Evolutionary conservation across 2,888 invertebrate genomes (phyloP), one percentile per base, ranked within the genome.

Genomic region (Pardosa pseudoannulata): DNA sequence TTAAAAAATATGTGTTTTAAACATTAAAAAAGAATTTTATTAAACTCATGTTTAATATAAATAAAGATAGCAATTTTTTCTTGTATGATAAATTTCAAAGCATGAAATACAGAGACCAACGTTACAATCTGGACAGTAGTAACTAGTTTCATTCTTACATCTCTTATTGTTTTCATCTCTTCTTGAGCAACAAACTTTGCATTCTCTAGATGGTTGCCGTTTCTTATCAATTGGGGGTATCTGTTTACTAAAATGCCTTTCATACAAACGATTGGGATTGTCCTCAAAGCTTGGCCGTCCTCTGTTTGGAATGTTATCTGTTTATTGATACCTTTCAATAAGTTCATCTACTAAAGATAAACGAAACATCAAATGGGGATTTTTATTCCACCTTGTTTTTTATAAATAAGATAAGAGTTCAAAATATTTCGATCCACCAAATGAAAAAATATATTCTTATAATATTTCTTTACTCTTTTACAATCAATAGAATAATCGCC

Each of bases 301-400:
- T 16, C 50, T 64, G 3, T 50, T 50, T 50, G 50, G 50, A 9
- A 50, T 50, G 16, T 5, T 16, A 16, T 50, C 50, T 6, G 67
- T n/a, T 67, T 29, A 67, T 3, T 11, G 13, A 67, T 67, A 67
- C 16, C 1, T 67, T 67, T 67, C 67, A 67, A n/a, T n/a, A n/a
- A 50, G 50, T 9, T 6, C 50, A 50, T 50, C 50, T 19, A 50
- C 50, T 50, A 50, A 50, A 5, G 6, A 1, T 13, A 67, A 67
- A n/a, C 67, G 67, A 67, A 67, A 67, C 67, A 67, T 67, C 67
- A 67, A 31, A 67, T 67, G 67, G 19, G 67, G 31, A 29, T n/a
- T 64, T n/a, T 31, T n/a, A n/a, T 5, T 31, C 67, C 28, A 29
- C 67, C 67, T 31, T 67, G 31, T 32, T 67, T 67, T 67, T 67